phyloP scores from a whole-genome alignment of 2,888 invertebrate genomes.

The Drosophila koepferae region DNA sequence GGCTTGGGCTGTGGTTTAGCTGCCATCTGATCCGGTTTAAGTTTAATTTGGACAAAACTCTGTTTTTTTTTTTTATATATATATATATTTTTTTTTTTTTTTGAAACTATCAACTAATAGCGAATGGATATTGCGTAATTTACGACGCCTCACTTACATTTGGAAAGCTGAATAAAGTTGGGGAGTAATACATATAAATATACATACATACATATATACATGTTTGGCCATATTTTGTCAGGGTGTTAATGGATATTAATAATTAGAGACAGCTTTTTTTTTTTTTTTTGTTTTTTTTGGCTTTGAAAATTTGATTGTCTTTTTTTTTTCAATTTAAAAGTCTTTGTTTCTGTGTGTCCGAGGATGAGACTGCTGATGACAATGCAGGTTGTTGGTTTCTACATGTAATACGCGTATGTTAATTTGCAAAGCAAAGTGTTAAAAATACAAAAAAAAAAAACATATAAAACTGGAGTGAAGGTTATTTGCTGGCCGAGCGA shows the following conservation, averaged over 20 bases:
- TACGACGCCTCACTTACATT: slow-evolving; percentile 47
- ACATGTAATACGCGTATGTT: slow-evolving; percentile 50
- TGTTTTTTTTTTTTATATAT: slow-evolving; percentile 24
- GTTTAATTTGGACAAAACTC: slow-evolving; percentile 54
- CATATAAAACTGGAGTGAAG: slow-evolving; percentile 51
- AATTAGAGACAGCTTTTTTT: slow-evolving; percentile 58
- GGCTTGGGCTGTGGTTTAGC: slow-evolving; percentile 28
- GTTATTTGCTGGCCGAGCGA: slow-evolving; percentile 21
- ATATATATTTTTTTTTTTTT: no score
- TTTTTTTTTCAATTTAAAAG: slow-evolving; percentile 38
- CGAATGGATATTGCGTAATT: slow-evolving; percentile 63
- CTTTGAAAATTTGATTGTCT: slow-evolving; percentile 47
- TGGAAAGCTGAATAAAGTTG: slow-evolving; percentile 50
- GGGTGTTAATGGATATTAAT: slow-evolving; percentile 68
- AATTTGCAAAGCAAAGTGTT: slow-evolving; percentile 63
- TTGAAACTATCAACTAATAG: slow-evolving; percentile 65
- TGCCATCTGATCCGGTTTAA: slow-evolving; percentile 63
- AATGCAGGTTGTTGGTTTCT: slow-evolving; percentile 45
- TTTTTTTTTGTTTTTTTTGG: slow-evolving; percentile 45
- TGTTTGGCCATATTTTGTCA: slow-evolving; percentile 30
- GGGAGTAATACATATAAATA: slow-evolving; percentile 5
- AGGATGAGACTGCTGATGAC: slow-evolving; percentile 41
- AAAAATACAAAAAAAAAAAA: no score
- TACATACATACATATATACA: neutral
- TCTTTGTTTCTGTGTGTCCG: slow-evolving; percentile 37